phyloP scores from a whole-genome alignment of 2,113 vertebrate species.

The Lepisosteus osseus region DNA sequence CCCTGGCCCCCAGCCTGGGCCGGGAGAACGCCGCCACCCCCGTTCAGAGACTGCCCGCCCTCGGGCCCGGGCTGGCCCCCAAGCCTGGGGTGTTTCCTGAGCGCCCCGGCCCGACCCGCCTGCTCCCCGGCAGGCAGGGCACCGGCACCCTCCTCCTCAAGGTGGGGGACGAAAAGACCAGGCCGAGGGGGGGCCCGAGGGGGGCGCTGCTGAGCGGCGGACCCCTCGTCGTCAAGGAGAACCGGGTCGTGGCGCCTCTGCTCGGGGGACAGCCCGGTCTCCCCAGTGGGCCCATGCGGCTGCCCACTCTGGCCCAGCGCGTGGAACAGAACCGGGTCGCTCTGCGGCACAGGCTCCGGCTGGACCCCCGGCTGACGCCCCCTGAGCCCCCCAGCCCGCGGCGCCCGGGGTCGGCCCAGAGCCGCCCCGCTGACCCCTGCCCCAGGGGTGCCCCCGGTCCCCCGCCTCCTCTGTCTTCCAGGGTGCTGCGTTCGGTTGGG shows the following conservation, averaged over 20 bases:
- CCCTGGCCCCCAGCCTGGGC: constrained; percentile 17
- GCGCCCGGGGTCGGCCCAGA: not conserved
- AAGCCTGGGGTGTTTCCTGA: not conserved
- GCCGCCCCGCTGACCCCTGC: not conserved
- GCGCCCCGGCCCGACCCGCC: not conserved
- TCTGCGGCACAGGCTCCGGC: constrained; percentile 13
- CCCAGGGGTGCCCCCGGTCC: not conserved
- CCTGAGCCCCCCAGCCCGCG: not conserved
- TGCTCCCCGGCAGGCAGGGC: not conserved
- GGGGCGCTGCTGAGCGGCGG: not conserved
- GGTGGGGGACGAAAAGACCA: constrained; percentile 16
- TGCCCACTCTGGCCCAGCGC: constrained; percentile 22
- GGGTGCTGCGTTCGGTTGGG: constrained; percentile 12
- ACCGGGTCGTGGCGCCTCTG: constrained; percentile 11
- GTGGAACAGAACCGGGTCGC: constrained; percentile 26
- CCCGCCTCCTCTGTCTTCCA: not conserved
- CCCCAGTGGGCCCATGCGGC: not conserved
- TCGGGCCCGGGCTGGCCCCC: not conserved
- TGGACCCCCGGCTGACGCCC: not conserved
- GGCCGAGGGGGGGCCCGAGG: constrained; percentile 1
- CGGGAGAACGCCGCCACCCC: not conserved
- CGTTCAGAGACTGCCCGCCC: constrained; percentile 16
- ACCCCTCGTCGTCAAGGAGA: constrained; percentile 2
- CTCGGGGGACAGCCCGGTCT: not conserved
- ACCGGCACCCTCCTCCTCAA: constrained; percentile 18